A percentile compares a stretch with the other conserved stretches of the same genome.
phyloP scores from a whole-genome alignment of 2,888 invertebrate genomes.

The Shargacucullia verbasci region DNA sequence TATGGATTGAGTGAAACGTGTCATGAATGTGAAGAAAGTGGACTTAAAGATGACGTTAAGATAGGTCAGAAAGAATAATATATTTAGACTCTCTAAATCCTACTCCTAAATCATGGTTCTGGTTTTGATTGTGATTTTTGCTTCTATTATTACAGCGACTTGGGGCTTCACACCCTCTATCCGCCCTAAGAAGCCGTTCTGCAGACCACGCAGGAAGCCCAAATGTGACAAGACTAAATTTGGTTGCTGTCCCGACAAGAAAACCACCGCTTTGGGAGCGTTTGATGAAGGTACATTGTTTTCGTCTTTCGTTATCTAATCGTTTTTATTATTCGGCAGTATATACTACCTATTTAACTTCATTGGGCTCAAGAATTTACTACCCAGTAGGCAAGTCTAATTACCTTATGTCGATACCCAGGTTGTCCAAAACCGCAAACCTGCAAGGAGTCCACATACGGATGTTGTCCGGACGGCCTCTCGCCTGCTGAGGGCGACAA shows the following conservation, averaged over 20 bases:
- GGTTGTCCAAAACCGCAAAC: conserved; percentile 93
- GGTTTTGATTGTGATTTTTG: background rate
- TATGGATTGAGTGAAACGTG: too few relatives aligned
- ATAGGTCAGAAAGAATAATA: too few relatives aligned
- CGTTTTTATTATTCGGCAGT: too few relatives aligned
- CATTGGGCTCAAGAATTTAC: too few relatives aligned
- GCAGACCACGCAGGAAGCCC: conserved; percentile 82
- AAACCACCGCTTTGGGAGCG: conserved; percentile 93
- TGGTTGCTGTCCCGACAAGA: conserved; percentile 96
- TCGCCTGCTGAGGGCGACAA: conserved; percentile 93
- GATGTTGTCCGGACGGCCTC: conserved; percentile 95
- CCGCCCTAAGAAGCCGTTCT: conserved; percentile 60
- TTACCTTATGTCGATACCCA: conserved; percentile 50
- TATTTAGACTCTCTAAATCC: background rate
- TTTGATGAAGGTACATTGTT: conserved; percentile 92
- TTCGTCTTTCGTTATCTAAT: too few relatives aligned
- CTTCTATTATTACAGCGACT: conserved; percentile 67
- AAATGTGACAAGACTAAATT: conserved; percentile 91
- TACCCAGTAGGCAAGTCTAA: too few relatives aligned
- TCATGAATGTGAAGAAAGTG: too few relatives aligned
- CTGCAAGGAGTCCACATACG: conserved; percentile 92
- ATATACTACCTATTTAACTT: too few relatives aligned
- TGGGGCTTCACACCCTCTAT: conserved; percentile 89
- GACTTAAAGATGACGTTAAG: too few relatives aligned
- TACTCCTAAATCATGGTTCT: too few relatives aligned